phyloP scores from a whole-genome alignment of 2,113 vertebrate species.

The Phasianus colchicus region DNA sequence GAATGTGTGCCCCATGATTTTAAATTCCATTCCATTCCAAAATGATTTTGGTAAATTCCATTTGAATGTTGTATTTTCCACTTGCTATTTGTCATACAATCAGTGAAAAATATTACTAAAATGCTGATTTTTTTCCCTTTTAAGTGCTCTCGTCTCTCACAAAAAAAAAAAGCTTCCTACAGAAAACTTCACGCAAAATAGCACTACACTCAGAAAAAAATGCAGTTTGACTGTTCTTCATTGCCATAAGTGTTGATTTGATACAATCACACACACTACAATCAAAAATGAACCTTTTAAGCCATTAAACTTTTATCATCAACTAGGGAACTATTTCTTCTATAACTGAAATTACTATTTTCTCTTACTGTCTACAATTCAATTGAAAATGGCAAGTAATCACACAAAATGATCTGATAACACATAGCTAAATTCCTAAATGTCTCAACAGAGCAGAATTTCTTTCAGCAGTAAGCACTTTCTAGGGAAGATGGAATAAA shows the following conservation, averaged over 20 bases:
- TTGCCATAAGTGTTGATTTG: not conserved
- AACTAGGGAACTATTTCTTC: not conserved
- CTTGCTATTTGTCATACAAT: not conserved
- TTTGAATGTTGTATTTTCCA: not conserved
- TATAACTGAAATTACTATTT: not conserved
- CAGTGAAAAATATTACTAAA: not conserved
- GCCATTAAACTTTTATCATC: not conserved
- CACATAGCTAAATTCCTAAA: not conserved
- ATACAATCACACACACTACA: not conserved
- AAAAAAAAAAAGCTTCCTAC: not conserved
- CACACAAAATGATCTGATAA: not conserved
- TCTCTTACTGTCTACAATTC: slow-evolving; percentile 3
- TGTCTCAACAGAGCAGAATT: not conserved
- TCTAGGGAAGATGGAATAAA: not conserved
- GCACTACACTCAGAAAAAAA: not conserved
- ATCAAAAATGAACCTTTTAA: slow-evolving; percentile 2
- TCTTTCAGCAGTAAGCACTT: not conserved
- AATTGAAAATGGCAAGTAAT: slow-evolving; percentile 30
- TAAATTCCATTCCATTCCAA: no score
- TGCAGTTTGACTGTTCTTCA: not conserved
- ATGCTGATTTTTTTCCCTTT: not conserved
- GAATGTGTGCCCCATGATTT: not conserved
- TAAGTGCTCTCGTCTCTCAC: not conserved
- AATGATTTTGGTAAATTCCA: not conserved
- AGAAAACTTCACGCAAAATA: not conserved